A percentile compares a stretch with the other conserved stretches of the same genome.
Evolutionary conservation across 2,888 invertebrate species (phyloP).

Genomic region (Plagodis pulveraria): DNA sequence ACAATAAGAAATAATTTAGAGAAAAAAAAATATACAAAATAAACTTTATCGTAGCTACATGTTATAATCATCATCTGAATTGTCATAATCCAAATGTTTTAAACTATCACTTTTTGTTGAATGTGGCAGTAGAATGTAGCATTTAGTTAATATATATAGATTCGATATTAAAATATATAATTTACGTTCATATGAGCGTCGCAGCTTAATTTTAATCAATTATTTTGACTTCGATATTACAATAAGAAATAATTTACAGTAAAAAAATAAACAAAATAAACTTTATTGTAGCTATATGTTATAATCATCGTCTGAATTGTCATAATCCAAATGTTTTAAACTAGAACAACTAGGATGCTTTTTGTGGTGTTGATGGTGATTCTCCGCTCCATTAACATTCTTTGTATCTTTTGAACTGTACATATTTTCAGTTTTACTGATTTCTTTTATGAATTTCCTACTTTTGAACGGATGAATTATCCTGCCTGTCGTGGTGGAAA

Average conservation of each 20-base stretch:
- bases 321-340: conserved; percentile 12
- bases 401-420: conserved; percentile 3
- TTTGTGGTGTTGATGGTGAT: conserved; percentile 3
- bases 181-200: too few relatives aligned
- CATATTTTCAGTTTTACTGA: conserved; percentile 5
- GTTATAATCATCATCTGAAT: conserved; percentile 4
- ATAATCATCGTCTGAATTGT: conserved; percentile 6
- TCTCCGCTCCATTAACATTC: not conserved
- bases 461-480: not conserved
- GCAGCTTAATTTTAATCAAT: too few relatives aligned
- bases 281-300: not conserved
- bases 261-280: not conserved
- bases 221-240: too few relatives aligned
- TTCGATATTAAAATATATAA: too few relatives aligned
- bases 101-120: too few relatives aligned
- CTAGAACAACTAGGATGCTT: conserved; percentile 16
- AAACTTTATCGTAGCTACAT: too few relatives aligned
- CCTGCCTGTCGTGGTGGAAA: not conserved
- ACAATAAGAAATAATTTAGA: too few relatives aligned
- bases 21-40: too few relatives aligned
- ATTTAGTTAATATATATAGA: too few relatives aligned
- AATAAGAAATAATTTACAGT: too few relatives aligned
- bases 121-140: too few relatives aligned
- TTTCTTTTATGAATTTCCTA: not conserved
- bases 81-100: conserved; percentile 10